Evolutionary conservation across 1,140 invertebrate genomes (phyloP), one percentile per base, ranked within the genome.

Genomic region (Trichonephila clavata): DNA sequence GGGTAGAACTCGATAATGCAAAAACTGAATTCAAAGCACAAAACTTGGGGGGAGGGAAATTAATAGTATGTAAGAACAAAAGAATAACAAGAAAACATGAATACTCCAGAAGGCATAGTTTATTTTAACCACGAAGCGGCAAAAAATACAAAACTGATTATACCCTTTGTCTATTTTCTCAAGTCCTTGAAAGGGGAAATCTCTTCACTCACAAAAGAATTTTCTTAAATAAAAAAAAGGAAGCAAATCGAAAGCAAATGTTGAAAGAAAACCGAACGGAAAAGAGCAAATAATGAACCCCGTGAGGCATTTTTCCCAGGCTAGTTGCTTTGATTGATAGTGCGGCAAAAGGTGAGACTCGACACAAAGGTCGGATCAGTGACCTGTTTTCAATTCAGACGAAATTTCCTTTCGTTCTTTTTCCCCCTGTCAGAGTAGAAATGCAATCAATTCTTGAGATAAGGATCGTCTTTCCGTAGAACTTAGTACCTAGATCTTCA

Each of bases 381-480:
- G 81, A 83, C 81, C 81, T 13, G 14, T 32, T 77, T 77, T 83
- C 81, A 57, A 59, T 59, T n/a, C 81, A 10, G 16, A 83, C 20
- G 7, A 57, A 50, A 8, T 2, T 21, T 57, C 10, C 16, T 57
- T 57, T n/a, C 13, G 2, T 13, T 2, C 8, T 24, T 59, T 20
- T 3, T 83, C 14, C 1, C 27, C 5, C 71, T 77, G n/a, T 32
- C 43, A 59, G 3, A n/a, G 43, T 6, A 57, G 43, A 57, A 83
- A 83, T 83, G 50, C 50, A 83, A 83, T 83, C 39, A 59, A 83
- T 83, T 83, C 50, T 57, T 39, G 20, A 83, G 81, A 83, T 83
- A 83, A 83, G 27, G 81, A 83, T 83, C 81, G 24, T 27, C 50
- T 83, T 83, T 21, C 81, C 27, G 16, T 20, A 39, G 27, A 39